These are phyloP conservation scores for Labrus mixtus DNA, from an alignment of 2,113 vertebrate species.

Conservation along the genomic window DNA sequence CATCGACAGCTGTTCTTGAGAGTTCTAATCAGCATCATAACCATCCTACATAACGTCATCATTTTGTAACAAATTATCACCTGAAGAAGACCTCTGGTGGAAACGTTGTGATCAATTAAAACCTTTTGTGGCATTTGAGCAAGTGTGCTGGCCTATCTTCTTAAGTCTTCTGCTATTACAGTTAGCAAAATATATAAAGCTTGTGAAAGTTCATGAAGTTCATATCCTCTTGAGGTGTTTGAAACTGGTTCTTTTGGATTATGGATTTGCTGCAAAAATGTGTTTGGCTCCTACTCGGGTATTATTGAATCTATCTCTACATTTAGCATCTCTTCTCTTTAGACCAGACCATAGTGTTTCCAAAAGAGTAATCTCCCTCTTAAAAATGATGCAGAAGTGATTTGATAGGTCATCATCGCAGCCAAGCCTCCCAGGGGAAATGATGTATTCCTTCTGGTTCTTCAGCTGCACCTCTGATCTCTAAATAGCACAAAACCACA, in stretches of 20 bases:
- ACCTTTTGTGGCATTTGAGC: too few species aligned
- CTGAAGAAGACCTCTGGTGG: too few species aligned
- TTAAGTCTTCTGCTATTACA: not conserved
- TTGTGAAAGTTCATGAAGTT: not conserved
- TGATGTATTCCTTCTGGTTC: conserved; percentile 30
- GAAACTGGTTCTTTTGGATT: conserved; percentile 13
- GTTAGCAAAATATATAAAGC: conserved; percentile 5
- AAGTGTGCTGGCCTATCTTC: too few species aligned
- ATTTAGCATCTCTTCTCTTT: conserved; percentile 19
- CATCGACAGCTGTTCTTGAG: too few species aligned
- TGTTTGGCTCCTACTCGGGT: conserved; percentile 26
- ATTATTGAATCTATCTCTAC: conserved; percentile 10
- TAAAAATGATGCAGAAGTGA: conserved; percentile 11
- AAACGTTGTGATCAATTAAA: too few species aligned
- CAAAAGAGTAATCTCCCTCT: conserved; percentile 11
- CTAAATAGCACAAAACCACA: conserved; percentile 43
- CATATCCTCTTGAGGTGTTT: conserved; percentile 14
- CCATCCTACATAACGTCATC: too few species aligned
- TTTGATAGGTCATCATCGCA: conserved; percentile 36
- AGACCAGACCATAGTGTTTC: conserved; percentile 7
- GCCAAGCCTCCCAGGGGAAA: conserved; percentile 22
- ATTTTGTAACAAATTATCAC: too few species aligned
- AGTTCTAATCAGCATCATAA: too few species aligned
- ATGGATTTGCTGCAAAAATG: conserved; percentile 48
- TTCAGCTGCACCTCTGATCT: conserved; percentile 40